Evolutionary conservation across 2,797 vertebrate genomes (phyloP).

Genomic region (Denticeps clupeoides): DNA sequence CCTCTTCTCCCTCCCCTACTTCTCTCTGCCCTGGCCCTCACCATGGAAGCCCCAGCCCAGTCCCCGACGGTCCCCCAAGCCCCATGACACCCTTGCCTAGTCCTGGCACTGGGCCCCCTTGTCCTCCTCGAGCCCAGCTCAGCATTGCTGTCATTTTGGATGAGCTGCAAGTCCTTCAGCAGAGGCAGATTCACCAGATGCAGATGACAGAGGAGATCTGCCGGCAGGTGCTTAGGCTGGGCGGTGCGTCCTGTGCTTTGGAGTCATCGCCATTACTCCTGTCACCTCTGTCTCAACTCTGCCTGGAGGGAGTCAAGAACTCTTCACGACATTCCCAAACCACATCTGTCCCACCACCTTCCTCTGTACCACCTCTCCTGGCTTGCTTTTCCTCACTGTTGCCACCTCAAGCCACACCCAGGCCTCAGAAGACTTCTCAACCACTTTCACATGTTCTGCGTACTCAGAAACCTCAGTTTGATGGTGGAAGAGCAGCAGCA

Average conservation of each 20-base stretch:
- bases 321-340: conserved; percentile 35
- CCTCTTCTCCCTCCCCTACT: conserved; percentile 53
- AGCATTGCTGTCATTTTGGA: conserved; percentile 83
- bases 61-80: conserved; percentile 68
- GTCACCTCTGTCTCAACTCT: conserved; percentile 55
- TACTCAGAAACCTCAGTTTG: conserved; percentile 51
- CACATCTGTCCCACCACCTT: conserved; percentile 29
- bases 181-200: conserved; percentile 87
- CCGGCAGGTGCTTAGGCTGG: conserved; percentile 75
- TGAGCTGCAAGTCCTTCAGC: conserved; percentile 77
- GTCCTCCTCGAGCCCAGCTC: conserved; percentile 55
- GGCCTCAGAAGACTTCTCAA: conserved; percentile 46
- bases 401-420: conserved; percentile 47
- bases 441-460: conserved; percentile 58
- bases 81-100: conserved; percentile 59
- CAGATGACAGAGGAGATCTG: conserved; percentile 90
- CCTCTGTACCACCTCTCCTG: conserved; percentile 55
- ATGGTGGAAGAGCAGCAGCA: conserved; percentile 32
- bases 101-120: conserved; percentile 52
- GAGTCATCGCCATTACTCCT: conserved; percentile 55
- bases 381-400: conserved; percentile 63
- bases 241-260: conserved; percentile 52
- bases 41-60: conserved; percentile 68
- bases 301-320: conserved; percentile 58
- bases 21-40: conserved; percentile 61